phyloP scores from a whole-genome alignment of 2,888 invertebrate genomes.

The Cryptocephalus primarius region DNA sequence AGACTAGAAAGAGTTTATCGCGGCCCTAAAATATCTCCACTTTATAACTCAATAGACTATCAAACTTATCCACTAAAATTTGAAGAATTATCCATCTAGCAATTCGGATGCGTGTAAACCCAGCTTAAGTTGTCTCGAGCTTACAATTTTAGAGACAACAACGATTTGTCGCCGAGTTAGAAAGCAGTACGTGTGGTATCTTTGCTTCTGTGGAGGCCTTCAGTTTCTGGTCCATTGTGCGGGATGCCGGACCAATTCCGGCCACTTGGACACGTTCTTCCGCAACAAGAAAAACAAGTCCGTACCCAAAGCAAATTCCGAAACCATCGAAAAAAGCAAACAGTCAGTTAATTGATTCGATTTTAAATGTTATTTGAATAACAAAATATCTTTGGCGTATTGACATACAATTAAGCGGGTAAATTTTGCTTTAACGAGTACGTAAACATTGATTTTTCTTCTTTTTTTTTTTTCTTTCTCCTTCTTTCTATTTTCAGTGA shows the following conservation, averaged over 20 bases:
- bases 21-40: no score
- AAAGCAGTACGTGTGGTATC: no score
- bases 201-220: no score
- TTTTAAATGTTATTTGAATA: constrained; percentile 27
- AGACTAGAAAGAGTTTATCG: no score
- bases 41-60: no score
- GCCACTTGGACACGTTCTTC: constrained; percentile 27
- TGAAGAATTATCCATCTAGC: no score
- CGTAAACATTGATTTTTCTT: constrained; percentile 2
- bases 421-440: constrained; percentile 13
- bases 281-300: constrained; percentile 17
- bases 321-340: constrained; percentile 2
- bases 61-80: no score
- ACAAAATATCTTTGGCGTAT: constrained; percentile 20
- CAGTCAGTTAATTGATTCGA: constrained; percentile 25
- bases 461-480: constrained; percentile 1
- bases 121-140: no score
- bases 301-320: not conserved
- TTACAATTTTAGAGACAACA: no score
- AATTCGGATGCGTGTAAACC: no score
- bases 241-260: constrained; percentile 6
- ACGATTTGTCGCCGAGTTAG: no score
- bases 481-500: not conserved
- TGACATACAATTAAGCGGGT: constrained; percentile 23
- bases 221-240: no score